These are phyloP conservation scores for Origma solitaria DNA, from an alignment of 2,113 vertebrate genomes.

Conservation along the genomic window DNA sequence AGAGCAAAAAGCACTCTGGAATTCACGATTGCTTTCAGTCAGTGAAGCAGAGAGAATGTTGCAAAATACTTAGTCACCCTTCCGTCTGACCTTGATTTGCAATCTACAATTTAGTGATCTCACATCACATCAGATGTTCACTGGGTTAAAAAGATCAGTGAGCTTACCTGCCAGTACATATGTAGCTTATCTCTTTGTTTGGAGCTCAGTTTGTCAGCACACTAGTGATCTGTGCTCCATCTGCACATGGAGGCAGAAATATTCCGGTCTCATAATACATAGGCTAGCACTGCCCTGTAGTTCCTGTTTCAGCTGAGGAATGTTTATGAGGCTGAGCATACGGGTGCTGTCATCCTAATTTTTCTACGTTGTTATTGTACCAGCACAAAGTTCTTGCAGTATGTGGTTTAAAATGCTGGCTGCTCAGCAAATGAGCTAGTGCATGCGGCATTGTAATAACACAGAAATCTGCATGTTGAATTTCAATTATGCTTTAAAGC, in stretches of 20 bases:
- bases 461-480: constrained; percentile 53
- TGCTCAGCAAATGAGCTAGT: constrained; percentile 62
- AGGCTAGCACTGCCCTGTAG: background rate
- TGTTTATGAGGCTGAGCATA: constrained; percentile 29
- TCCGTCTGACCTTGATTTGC: constrained; percentile 49
- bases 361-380: constrained; percentile 36
- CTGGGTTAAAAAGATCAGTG: constrained; percentile 58
- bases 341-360: constrained; percentile 51
- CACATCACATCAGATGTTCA: constrained; percentile 40
- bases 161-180: constrained; percentile 42
- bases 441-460: constrained; percentile 51
- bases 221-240: constrained; percentile 21
- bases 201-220: constrained; percentile 44
- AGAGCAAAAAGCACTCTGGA: background rate
- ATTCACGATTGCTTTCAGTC: background rate
- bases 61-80: background rate
- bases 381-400: constrained; percentile 53
- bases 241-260: constrained; percentile 12
- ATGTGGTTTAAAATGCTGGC: constrained; percentile 56
- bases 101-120: constrained; percentile 27
- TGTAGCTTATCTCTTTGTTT: constrained; percentile 31
- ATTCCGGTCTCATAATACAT: background rate
- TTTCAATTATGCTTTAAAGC: constrained; percentile 50
- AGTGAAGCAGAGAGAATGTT: background rate
- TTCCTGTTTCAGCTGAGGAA: constrained; percentile 28